These are phyloP conservation scores for Auanema freiburgensis DNA, from an alignment of 2,888 invertebrate genomes.

Conservation along the genomic window DNA sequence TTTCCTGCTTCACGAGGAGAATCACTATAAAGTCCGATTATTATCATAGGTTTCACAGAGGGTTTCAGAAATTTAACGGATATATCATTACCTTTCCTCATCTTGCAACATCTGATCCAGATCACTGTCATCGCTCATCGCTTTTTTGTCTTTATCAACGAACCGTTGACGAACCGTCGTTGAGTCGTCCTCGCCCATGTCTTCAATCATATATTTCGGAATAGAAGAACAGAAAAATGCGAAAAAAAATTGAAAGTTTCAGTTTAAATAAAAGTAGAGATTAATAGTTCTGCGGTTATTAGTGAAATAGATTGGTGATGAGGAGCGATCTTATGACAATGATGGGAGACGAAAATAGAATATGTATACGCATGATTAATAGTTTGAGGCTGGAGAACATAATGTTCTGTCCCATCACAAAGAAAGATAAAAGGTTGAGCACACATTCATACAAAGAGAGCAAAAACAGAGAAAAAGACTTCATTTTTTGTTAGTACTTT, in stretches of 20 bases:
- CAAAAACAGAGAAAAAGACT: background rate
- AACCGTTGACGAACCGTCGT: conserved; percentile 27
- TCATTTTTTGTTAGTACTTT: no score
- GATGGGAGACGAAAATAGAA: no score
- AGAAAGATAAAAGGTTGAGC: no score
- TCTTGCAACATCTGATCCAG: conserved; percentile 46
- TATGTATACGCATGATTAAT: conserved; percentile 1
- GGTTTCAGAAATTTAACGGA: background rate
- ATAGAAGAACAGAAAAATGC: conserved; percentile 2
- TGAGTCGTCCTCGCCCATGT: conserved; percentile 16
- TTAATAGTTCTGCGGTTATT: no score
- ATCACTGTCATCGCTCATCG: conserved; percentile 52
- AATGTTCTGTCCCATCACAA: background rate
- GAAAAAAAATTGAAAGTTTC: background rate
- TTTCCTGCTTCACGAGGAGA: no score
- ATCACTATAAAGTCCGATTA: background rate
- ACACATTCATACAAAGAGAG: background rate
- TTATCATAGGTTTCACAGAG: background rate
- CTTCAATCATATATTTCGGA: background rate
- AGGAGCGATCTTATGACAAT: no score
- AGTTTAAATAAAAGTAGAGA: no score
- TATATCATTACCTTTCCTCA: conserved; percentile 41
- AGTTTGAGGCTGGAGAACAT: background rate
- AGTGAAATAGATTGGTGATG: no score
- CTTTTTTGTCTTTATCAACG: conserved; percentile 26